Evolutionary conservation across 2,113 vertebrate species (phyloP).

Genomic region (Xiphophorus couchianus): DNA sequence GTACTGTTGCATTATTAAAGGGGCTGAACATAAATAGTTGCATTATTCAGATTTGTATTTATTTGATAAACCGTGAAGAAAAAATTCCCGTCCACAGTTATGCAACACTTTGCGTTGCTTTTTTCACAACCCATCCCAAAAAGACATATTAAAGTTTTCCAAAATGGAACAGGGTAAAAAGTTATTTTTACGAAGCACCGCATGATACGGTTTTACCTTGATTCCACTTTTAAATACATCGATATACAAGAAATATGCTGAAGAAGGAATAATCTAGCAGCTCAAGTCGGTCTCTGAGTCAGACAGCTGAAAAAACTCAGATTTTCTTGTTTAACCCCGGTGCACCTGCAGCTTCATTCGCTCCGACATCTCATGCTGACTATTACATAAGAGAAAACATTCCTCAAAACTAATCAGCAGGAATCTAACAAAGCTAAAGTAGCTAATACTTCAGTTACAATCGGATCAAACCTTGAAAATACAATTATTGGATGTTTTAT

Average conservation of each 20-base stretch:
- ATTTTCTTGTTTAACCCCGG: slow-evolving; percentile 46
- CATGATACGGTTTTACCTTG: not conserved
- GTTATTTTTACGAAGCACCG: not conserved
- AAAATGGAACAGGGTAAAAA: no score
- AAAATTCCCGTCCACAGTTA: no score
- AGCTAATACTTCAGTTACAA: not conserved
- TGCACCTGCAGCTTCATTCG: slow-evolving; percentile 66
- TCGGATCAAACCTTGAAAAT: not conserved
- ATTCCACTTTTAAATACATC: not conserved
- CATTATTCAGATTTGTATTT: no score
- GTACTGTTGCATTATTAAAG: no score
- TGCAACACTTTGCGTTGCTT: no score
- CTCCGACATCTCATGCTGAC: slow-evolving; percentile 69
- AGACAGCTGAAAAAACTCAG: slow-evolving; percentile 60
- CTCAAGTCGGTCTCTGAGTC: slow-evolving; percentile 2
- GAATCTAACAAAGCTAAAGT: slow-evolving; percentile 13
- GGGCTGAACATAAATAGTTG: no score
- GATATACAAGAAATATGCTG: not conserved
- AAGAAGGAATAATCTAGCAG: not conserved
- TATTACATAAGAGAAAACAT: slow-evolving; percentile 59
- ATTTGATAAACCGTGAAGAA: no score
- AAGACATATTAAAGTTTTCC: no score
- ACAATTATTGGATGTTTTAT: not conserved
- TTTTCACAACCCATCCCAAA: no score
- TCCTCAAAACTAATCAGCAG: slow-evolving; percentile 51